A percentile compares a stretch with the other conserved stretches of the same genome.
Evolutionary conservation across 2,113 vertebrate species (phyloP).

Genomic region (Salvelinus namaycush): DNA sequence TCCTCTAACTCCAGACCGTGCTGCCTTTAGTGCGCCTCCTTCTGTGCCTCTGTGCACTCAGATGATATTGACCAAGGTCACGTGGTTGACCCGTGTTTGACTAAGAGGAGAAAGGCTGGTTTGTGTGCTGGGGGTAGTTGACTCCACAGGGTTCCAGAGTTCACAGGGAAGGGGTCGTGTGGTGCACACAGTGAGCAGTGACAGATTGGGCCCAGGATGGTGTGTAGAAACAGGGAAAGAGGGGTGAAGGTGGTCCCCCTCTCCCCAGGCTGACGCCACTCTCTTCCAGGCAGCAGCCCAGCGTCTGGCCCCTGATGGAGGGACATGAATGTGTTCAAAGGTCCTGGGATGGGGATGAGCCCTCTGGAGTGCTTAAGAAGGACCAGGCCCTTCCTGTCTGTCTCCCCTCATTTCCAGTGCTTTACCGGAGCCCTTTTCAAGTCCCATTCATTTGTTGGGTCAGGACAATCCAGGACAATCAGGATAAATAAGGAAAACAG

Average conservation of each 20-base stretch:
- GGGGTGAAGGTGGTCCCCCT: conserved; percentile 19
- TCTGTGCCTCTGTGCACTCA: neutral
- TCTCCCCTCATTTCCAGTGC: conserved; percentile 28
- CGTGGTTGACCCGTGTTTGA: conserved; percentile 23
- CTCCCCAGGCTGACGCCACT: conserved; percentile 6
- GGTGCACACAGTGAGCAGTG: conserved; percentile 9
- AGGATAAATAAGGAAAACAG: neutral
- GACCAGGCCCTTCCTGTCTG: conserved; percentile 24
- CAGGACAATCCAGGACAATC: neutral
- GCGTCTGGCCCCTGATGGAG: conserved; percentile 26
- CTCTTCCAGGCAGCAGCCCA: neutral
- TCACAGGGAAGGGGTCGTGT: conserved; percentile 6
- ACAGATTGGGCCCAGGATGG: conserved; percentile 1
- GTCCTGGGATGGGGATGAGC: conserved; percentile 9
- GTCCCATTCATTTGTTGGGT: conserved; percentile 11
- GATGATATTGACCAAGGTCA: conserved; percentile 25
- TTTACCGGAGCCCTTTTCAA: conserved; percentile 27
- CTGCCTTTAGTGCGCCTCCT: neutral
- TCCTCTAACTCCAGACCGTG: neutral
- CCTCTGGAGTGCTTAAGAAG: conserved; percentile 28
- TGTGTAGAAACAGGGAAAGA: neutral
- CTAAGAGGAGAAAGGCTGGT: conserved; percentile 10
- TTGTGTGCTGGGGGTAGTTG: conserved; percentile 12
- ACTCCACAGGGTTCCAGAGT: neutral
- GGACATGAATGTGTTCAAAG: conserved; percentile 35